Percentiles rank a stretch among this genome's conserved stretches.
These are phyloP conservation scores for Pachypeltis micranthus DNA, from an alignment of 1,140 invertebrate species.

Conservation along the genomic window DNA sequence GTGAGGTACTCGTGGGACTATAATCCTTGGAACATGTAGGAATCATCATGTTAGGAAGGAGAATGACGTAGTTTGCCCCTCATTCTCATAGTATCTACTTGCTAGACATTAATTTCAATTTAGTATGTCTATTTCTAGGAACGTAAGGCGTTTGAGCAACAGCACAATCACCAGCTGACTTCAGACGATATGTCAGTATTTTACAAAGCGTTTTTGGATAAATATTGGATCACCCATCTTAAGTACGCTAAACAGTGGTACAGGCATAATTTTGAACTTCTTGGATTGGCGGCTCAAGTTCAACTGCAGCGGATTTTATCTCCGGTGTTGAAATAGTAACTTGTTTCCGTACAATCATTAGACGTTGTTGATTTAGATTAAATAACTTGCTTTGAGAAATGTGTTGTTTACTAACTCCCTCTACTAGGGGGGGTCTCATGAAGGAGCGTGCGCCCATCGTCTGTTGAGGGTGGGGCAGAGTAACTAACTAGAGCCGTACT, in stretches of 20 bases:
- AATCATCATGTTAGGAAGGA: too few species aligned
- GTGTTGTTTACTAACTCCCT: too few species aligned
- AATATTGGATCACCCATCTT: constrained; percentile 57
- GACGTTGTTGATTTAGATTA: too few species aligned
- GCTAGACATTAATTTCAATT: background rate
- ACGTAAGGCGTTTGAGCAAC: constrained; percentile 43
- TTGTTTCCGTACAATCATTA: background rate
- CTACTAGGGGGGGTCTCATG: too few species aligned
- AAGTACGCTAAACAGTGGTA: constrained; percentile 65
- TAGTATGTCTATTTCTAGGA: constrained; percentile 41
- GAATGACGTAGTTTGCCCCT: too few species aligned
- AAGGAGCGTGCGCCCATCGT: too few species aligned
- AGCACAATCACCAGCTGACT: constrained; percentile 36
- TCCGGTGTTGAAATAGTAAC: background rate
- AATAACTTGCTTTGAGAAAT: too few species aligned
- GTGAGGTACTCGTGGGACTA: too few species aligned
- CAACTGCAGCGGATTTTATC: constrained; percentile 11
- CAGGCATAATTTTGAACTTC: constrained; percentile 35
- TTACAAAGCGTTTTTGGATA: constrained; percentile 68
- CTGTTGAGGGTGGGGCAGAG: too few species aligned
- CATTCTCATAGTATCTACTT: background rate
- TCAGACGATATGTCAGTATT: constrained; percentile 77
- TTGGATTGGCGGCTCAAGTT: constrained; percentile 19
- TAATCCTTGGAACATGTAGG: too few species aligned
- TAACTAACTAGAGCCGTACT: too few species aligned